phyloP scores from a whole-genome alignment of 2,888 invertebrate genomes.

The Watsonalla binaria region DNA sequence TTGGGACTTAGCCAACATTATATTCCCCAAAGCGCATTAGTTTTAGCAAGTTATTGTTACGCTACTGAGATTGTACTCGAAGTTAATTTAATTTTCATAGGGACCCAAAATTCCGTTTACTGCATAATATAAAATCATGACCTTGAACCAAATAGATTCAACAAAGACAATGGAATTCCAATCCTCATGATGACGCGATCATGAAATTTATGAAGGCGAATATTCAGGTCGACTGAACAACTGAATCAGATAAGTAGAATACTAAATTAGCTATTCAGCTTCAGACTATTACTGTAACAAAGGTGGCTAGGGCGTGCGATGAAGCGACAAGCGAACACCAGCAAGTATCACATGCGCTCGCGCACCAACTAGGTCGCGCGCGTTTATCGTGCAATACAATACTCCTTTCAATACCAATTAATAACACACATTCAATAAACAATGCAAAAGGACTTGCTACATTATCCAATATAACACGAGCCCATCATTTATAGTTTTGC shows the following conservation, averaged over 20 bases:
- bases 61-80: background rate
- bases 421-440: slow-evolving; percentile 17
- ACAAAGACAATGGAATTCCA: slow-evolving; percentile 56
- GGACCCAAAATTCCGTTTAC: no score
- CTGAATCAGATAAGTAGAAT: slow-evolving; percentile 67
- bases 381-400: slow-evolving; percentile 51
- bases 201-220: slow-evolving; percentile 60
- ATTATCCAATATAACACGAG: background rate
- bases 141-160: background rate
- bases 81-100: background rate
- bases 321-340: slow-evolving; percentile 60
- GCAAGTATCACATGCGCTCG: background rate
- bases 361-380: slow-evolving; percentile 54
- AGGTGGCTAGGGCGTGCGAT: slow-evolving; percentile 58
- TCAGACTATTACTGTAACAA: slow-evolving; percentile 56
- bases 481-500: background rate
- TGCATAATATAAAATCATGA: background rate
- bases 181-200: slow-evolving; percentile 43
- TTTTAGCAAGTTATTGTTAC: slow-evolving; percentile 23
- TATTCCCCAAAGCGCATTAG: slow-evolving; percentile 40
- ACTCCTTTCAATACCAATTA: slow-evolving; percentile 47
- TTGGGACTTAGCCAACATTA: slow-evolving; percentile 31
- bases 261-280: slow-evolving; percentile 67
- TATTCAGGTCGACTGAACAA: slow-evolving; percentile 69
- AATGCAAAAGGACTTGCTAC: background rate